A percentile compares a stretch with the other conserved stretches of the same genome.
Conservation (phyloP, 2,888 invertebrate genomes). For the Polyommatus icarus region DNA sequence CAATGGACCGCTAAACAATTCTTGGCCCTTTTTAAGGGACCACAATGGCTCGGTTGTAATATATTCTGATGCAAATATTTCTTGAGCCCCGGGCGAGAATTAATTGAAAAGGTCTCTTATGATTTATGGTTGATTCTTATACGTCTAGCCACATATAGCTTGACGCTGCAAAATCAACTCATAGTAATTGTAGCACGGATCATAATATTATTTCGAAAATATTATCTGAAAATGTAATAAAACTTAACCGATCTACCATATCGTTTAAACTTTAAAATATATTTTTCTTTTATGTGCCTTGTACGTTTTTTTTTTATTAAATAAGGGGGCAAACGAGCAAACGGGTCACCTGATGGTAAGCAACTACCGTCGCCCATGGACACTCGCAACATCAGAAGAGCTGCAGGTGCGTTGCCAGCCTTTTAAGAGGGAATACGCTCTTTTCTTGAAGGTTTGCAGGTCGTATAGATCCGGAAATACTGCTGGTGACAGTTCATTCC, state of each 20-base stretch:
- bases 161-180: neutral
- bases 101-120: constrained; percentile 55
- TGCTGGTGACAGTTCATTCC: no score
- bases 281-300: constrained; percentile 9
- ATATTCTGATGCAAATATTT: constrained; percentile 56
- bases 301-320: no score
- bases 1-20: constrained; percentile 56
- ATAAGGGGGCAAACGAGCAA: no score
- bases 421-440: no score
- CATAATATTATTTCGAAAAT: constrained; percentile 7
- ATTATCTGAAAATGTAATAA: neutral
- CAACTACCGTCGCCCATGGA: no score
- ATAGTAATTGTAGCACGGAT: neutral
- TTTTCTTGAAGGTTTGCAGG: no score
- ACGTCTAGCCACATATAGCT: neutral
- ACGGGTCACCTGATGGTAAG: no score
- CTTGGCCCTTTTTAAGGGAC: constrained; percentile 53
- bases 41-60: constrained; percentile 47
- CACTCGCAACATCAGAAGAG: no score
- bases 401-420: no score
- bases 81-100: constrained; percentile 50
- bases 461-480: no score
- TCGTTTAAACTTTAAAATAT: neutral
- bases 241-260: neutral
- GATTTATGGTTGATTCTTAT: constrained; percentile 47